Evolutionary conservation across 2,113 vertebrate species (phyloP), one percentile per base, ranked within the genome.

Genomic region (Romanogobio albipinnatus): DNA sequence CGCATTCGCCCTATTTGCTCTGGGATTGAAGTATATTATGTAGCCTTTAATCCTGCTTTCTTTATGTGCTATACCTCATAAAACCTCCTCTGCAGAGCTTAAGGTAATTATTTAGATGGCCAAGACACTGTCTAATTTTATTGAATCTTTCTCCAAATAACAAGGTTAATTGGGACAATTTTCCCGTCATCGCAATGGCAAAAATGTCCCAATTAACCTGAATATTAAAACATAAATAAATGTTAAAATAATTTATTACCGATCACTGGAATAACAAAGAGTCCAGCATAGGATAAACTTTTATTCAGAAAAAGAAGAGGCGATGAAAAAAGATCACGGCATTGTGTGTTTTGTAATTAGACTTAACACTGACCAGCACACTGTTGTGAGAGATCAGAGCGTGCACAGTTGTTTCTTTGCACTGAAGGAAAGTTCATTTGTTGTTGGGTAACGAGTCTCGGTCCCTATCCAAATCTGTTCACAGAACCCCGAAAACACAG

Each of bases 401-500:
- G 84, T 89, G 91, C 88, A 93, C 91, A 91, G 92, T 92, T 90
- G 92, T 87, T 92, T 87, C 93, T 90, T 95, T 94, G 92, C 89
- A 90, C 62, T 47, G 66, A 88, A 68, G 75, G 92, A 92, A 91
- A 87, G 91, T 92, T 95, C 92, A 94, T 96, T 94, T 96, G 95
- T 93, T 90, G 93, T 87, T 74, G 90, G 86, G 92, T 94, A 95
- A 95, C 93, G 93, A 94, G 90, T 87, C 89, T 24, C 84, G 84
- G 90, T 91, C 90, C 90, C 90, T 87, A 88, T 36, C 90, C 91
- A 94, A 93, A 93, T 93, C 94, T 91, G 85, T 93, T 93, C 88
- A 92, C 93, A 92, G 93, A 94, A 94, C 92, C 92, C 93, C 93
- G 92, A 94, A 93, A 93, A 93, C 90, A 87, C 92, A 95, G 94